A percentile compares a stretch with the other conserved stretches of the same genome.
Conservation (phyloP, 2,113 vertebrate genomes). For the Megaceryle maxima region DNA sequence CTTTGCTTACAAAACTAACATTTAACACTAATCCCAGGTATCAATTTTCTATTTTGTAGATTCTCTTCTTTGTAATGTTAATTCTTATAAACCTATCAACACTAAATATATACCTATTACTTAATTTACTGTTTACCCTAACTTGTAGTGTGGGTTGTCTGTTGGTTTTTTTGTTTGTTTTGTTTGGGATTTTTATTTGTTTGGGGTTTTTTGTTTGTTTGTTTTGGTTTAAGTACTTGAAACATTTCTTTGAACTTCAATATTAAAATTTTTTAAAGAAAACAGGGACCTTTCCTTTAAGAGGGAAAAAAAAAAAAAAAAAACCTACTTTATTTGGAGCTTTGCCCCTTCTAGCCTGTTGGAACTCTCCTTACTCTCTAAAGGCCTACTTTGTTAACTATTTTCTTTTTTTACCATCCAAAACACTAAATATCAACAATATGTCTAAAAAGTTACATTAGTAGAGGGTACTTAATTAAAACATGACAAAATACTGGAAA, state of each 20-base stretch:
- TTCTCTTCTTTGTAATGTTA: background rate
- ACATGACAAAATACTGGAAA: background rate
- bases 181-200: too few relatives aligned
- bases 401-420: background rate
- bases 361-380: background rate
- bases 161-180: background rate
- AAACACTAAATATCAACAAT: background rate
- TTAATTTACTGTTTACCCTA: background rate
- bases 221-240: background rate
- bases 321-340: accelerated
- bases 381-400: background rate
- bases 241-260: background rate
- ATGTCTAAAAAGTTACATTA: background rate
- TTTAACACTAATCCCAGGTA: background rate
- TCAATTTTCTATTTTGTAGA: background rate
- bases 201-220: too few relatives aligned
- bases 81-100: background rate
- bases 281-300: background rate
- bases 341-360: background rate
- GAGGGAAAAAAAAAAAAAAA: background rate
- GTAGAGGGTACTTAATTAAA: background rate
- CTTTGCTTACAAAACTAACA: background rate
- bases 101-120: background rate
- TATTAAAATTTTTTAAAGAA: background rate
- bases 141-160: accelerated